Evolutionary conservation across 2,888 invertebrate genomes (phyloP).

Genomic region (Drosophila yooni): DNA sequence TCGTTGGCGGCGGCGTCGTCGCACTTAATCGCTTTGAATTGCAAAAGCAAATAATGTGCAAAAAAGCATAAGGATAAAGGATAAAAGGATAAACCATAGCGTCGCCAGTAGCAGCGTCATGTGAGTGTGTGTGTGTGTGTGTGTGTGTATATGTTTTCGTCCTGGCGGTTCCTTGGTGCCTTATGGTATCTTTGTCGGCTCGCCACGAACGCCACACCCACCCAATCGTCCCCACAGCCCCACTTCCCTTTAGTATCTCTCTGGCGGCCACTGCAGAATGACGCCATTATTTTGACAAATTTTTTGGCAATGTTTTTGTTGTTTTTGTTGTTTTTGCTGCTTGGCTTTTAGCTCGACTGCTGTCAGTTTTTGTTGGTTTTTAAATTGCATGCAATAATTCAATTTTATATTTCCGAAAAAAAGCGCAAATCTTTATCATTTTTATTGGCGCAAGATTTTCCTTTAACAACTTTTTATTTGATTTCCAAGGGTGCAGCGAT

Average conservation of each 20-base stretch:
- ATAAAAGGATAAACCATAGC: conserved; percentile 73
- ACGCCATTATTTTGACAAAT: conserved; percentile 83
- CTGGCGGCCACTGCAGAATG: conserved; percentile 76
- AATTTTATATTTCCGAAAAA: conserved; percentile 82
- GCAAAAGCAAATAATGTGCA: conserved; percentile 81
- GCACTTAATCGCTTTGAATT: conserved; percentile 81
- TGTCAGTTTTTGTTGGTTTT: conserved; percentile 78
- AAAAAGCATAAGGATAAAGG: conserved; percentile 79
- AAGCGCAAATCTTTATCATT: conserved; percentile 56
- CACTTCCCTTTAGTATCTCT: conserved; percentile 18
- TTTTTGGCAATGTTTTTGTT: conserved; percentile 77
- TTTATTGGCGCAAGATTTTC: conserved; percentile 55
- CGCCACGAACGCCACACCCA: conserved; percentile 44
- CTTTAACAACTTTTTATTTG: conserved; percentile 30
- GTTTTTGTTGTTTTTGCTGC: conserved; percentile 28
- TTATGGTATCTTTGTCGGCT: conserved; percentile 70
- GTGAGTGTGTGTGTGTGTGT: conserved; percentile 35
- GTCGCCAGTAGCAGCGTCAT: conserved; percentile 58
- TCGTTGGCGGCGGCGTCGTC: conserved; percentile 43
- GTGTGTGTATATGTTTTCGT: conserved; percentile 11
- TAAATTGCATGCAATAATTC: conserved; percentile 82
- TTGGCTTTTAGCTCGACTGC: conserved; percentile 74
- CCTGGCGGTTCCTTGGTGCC: conserved; percentile 70
- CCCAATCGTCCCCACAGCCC: conserved; percentile 17
- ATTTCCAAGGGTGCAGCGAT: neutral